Evolutionary conservation across 1,140 invertebrate genomes (phyloP).

Genomic region (Drosophila oshimai): DNA sequence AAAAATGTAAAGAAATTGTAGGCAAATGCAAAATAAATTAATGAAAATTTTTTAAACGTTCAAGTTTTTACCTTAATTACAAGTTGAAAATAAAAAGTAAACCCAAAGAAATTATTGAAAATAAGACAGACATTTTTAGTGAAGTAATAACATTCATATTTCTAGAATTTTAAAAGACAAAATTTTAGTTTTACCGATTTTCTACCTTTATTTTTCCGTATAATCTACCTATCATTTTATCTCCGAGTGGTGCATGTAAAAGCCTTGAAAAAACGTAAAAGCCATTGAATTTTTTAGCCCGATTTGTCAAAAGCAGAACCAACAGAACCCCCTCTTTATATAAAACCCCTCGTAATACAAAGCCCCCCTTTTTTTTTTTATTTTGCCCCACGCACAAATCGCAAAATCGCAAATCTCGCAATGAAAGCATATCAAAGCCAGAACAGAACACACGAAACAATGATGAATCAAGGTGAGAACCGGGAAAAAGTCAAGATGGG

Average conservation of each 20-base stretch:
- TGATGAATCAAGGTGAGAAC: slow-evolving; percentile 41
- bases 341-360: no score
- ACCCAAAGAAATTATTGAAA: no score
- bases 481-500: slow-evolving; percentile 1
- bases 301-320: slow-evolving; percentile 58
- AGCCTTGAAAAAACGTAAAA: background rate
- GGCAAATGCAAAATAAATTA: no score
- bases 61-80: background rate
- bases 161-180: no score
- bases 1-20: no score
- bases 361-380: background rate
- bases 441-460: slow-evolving; percentile 44
- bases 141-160: no score
- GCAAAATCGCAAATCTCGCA: slow-evolving; percentile 36
- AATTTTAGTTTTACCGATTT: no score
- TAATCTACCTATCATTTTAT: background rate
- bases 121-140: no score
- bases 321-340: background rate
- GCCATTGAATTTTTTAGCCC: slow-evolving; percentile 55
- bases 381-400: slow-evolving; percentile 27
- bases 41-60: no score
- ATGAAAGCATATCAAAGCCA: slow-evolving; percentile 48
- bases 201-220: no score
- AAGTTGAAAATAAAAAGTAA: no score
- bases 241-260: slow-evolving; percentile 17